Base-by-base conservation (phyloP, 2,888 invertebrate genomes). In the Agrotis clavis region DNA sequence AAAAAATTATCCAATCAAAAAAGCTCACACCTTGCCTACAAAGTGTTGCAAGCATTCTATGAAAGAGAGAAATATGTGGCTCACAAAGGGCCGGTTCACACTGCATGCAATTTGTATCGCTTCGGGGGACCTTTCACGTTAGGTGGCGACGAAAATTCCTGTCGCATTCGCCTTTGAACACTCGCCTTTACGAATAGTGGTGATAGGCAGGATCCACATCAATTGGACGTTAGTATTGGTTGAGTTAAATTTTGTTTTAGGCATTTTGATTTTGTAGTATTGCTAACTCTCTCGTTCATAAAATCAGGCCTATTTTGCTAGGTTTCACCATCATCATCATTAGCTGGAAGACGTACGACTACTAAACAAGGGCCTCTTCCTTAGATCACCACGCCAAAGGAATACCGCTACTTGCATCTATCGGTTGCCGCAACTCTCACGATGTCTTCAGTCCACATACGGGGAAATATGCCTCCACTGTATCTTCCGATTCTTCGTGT, bases 81-180 rank as follows among this genome's bases (percentile, higher is more conserved):
- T 19, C 64, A 79, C 77, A 79, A 77, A 79, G 77, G 64, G 48
- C 59, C 1, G 21, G 72, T 60, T 54, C 77, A 73, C 77, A 72
- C 77, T 72, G 51, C 41, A 61, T 64, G 62, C 79, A 80, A 81
- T 77, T 77, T 79, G 81, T 79, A 76, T 72, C 81, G 77, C 60
- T 79, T 69, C 68, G 50, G 63, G 41, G 59, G 67, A 67, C 72
- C 66, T 81, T 67, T 65, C 66, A 77, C 68, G 77, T 47, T 30
- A 64, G 54, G n/a, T 56, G 53, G 30, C 56, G 48, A 18, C 53
- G 19, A 64, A 81, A 68, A 68, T 72, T 69, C 48, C 60, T 51
- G 62, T 67, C 59, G 50, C 16, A 14, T 51, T 65, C 76, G 51
- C 68, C 66, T 76, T 79, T 79, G 81, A 63, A 14, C 67, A 54